A percentile compares a stretch with the other conserved stretches of the same genome.
Evolutionary conservation across 2,113 vertebrate genomes (phyloP).

Genomic region (Bubo blakistoni): DNA sequence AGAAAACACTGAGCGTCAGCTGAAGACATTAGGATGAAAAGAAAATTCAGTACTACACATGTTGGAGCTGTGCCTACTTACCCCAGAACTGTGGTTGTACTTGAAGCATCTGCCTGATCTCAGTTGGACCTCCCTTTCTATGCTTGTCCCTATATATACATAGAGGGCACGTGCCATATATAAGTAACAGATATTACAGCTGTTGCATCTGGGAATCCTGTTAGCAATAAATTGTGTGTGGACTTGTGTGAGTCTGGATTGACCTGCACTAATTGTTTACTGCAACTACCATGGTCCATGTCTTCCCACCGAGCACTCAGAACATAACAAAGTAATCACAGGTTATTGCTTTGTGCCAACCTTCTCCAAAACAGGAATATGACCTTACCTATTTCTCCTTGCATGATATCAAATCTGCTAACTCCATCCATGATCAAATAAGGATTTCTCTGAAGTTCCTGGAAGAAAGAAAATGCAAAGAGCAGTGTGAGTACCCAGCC

Average conservation of each 20-base stretch:
- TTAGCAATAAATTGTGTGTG: not conserved
- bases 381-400: conserved; percentile 72
- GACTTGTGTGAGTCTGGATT: not conserved
- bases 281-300: not conserved
- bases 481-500: not conserved
- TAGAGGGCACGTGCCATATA: not conserved
- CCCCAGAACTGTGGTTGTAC: not conserved
- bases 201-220: not conserved
- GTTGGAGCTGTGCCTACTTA: not conserved
- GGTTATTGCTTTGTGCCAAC: not conserved
- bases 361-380: not conserved
- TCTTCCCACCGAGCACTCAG: not conserved
- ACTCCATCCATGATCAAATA: conserved; percentile 64
- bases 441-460: conserved; percentile 60
- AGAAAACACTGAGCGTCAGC: not conserved
- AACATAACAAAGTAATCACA: not conserved
- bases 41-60: not conserved
- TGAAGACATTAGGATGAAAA: not conserved
- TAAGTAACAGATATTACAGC: not conserved
- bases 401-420: conserved; percentile 76
- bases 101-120: not conserved
- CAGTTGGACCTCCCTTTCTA: not conserved
- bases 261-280: not conserved
- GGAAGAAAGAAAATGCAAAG: conserved; percentile 8
- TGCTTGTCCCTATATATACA: not conserved